Base-by-base conservation (phyloP, 2,113 vertebrate species). In the Rallus limicola region DNA sequence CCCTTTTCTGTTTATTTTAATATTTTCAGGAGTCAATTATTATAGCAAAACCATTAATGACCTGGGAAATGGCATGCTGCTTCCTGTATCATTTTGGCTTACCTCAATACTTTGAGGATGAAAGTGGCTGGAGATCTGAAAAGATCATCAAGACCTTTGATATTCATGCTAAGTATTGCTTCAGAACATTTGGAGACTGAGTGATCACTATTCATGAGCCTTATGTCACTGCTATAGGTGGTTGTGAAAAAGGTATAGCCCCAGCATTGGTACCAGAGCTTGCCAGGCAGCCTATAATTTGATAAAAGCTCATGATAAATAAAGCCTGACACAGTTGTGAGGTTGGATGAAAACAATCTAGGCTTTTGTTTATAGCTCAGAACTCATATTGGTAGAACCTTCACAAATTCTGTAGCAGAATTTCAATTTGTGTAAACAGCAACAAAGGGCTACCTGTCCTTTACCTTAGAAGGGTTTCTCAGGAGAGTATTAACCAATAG, bases 121-220 rank as follows among this genome's bases (percentile, higher is more conserved):
- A 82, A 91, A 98, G 98, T 18, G 98, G 97, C 23, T 99, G 98
- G 98, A 96, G 96, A 71, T 98, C 96, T 38, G 71, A 97, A 18
- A 85, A 83, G 9, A 97, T 98, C 18, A 93, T 89, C 20, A 75
- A 97, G 31, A 25, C 72, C 33, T 99, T 99, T 64, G 90, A 99
- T 76, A 95, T 76, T 72, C 98, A 98, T 20, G 98, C 98, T 50
- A 95, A 64, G 60, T 98, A 98, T 96, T 99, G 98, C 80, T 99
- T 99, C 97, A 92, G 95, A 77, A 98, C 94, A 3, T 99, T 99
- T 84, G 98, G 98, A 28, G 97, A 98, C 92, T 80, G 97, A 15
- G 97, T 98, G 62, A 95, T 99, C 90, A 98, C 98, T 16, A 92
- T 99, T 85, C 99, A 99, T 56, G 98, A 98, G 74, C 98, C 98